Evolutionary conservation across 2,113 vertebrate species (phyloP).

Genomic region (Micromys minutus): DNA sequence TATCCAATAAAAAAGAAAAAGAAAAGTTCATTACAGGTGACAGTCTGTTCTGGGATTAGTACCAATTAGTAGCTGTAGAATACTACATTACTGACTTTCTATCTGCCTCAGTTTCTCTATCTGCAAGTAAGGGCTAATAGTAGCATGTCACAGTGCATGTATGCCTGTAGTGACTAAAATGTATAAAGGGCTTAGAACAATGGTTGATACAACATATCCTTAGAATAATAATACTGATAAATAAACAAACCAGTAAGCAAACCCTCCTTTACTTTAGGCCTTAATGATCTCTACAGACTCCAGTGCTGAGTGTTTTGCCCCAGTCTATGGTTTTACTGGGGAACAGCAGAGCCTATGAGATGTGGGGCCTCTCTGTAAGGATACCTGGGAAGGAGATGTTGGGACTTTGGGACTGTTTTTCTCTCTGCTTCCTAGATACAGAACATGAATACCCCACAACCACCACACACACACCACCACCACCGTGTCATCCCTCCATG

Average conservation of each 20-base stretch:
- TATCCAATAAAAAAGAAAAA: too few species aligned
- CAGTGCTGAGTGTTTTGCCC: background rate
- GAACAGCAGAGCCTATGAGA: background rate
- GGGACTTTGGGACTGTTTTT: background rate
- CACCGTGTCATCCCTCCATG: rapidly evolving
- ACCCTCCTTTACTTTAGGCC: background rate
- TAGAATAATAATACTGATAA: background rate
- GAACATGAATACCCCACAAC: too few species aligned
- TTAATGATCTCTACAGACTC: background rate
- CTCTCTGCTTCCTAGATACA: background rate
- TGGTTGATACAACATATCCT: background rate
- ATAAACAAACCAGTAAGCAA: background rate
- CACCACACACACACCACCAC: background rate
- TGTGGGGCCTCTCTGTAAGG: background rate
- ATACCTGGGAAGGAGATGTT: too few species aligned
- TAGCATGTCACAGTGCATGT: rapidly evolving
- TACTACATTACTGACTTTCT: background rate
- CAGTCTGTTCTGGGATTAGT: rapidly evolving
- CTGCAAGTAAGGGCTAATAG: background rate
- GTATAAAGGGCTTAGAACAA: background rate
- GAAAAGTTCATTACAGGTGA: rapidly evolving
- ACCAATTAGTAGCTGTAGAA: rapidly evolving
- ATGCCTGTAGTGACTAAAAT: background rate
- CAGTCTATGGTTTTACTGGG: background rate
- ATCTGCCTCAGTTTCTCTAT: background rate